Percentiles rank a stretch among this genome's conserved stretches.
phyloP scores from a whole-genome alignment of 2,888 invertebrate species.

The Branchipolynoe longqiensis region DNA sequence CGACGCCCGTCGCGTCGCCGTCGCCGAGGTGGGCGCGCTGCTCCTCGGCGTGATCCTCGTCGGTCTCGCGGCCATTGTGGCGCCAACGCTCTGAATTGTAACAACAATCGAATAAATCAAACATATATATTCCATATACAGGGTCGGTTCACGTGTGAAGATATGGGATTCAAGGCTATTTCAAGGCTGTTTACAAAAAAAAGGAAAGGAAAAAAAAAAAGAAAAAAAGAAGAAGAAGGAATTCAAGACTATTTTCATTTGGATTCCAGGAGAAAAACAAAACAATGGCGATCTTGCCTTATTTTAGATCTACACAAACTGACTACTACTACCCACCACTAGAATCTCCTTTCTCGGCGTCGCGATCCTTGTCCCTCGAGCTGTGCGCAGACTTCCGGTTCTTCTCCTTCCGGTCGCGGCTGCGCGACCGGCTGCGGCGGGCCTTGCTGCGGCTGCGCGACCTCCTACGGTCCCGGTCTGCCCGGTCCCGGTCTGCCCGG shows the following conservation, averaged over 20 bases:
- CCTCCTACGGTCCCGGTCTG: conserved; percentile 39
- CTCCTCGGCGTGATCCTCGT: neutral
- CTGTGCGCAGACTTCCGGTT: conserved; percentile 22
- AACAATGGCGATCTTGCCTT: neutral
- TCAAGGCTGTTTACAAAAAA: no score
- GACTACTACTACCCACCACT: conserved; percentile 1
- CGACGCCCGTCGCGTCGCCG: neutral
- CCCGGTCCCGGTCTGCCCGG: neutral
- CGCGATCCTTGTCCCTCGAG: conserved; percentile 23
- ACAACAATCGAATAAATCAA: neutral
- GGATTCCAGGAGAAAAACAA: neutral
- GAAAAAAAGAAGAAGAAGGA: neutral
- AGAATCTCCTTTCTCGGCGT: conserved; percentile 12
- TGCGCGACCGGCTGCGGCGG: conserved; percentile 19
- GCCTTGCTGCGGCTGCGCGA: conserved; percentile 23
- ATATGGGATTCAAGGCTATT: no score
- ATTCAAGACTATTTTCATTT: neutral
- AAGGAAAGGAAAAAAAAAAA: no score
- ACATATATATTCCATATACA: neutral
- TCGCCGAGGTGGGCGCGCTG: neutral
- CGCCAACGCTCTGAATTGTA: conserved; percentile 23
- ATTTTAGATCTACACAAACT: neutral
- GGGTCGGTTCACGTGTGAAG: neutral
- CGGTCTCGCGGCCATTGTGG: conserved; percentile 1
- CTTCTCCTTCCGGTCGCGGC: conserved; percentile 32